phyloP scores from a whole-genome alignment of 2,797 vertebrate species.

The Protonibea diacanthus region DNA sequence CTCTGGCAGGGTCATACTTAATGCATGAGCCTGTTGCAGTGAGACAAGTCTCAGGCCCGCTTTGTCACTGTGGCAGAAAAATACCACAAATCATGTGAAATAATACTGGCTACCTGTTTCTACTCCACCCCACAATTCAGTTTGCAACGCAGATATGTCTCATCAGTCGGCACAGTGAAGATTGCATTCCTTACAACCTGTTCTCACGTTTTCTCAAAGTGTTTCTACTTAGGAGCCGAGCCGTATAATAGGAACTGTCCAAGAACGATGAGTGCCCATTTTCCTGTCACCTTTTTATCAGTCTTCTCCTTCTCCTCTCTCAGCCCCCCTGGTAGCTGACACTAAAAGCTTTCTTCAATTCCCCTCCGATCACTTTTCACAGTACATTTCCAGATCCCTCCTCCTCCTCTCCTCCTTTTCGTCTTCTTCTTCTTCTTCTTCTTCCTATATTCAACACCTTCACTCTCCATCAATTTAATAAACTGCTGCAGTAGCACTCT shows the following conservation, averaged over 20 bases:
- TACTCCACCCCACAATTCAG: slow-evolving; percentile 22
- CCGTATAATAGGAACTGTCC: slow-evolving; percentile 57
- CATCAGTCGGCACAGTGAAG: slow-evolving; percentile 39
- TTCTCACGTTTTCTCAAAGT: slow-evolving; percentile 49
- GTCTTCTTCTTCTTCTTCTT: slow-evolving; percentile 17
- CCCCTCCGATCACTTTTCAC: slow-evolving; percentile 62
- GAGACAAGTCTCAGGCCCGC: slow-evolving; percentile 73
- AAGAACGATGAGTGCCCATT: slow-evolving; percentile 66
- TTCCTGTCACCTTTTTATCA: slow-evolving; percentile 73
- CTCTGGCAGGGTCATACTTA: slow-evolving; percentile 77
- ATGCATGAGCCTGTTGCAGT: slow-evolving; percentile 84
- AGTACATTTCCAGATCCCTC: slow-evolving; percentile 40
- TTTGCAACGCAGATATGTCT: slow-evolving; percentile 24
- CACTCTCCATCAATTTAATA: slow-evolving; percentile 65
- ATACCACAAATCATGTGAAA: slow-evolving; percentile 73
- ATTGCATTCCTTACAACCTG: slow-evolving; percentile 29
- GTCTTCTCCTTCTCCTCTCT: slow-evolving; percentile 41
- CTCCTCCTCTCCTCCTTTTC: slow-evolving; percentile 7
- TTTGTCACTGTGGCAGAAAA: slow-evolving; percentile 69
- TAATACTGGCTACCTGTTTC: slow-evolving; percentile 61
- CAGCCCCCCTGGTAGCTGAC: slow-evolving; percentile 47
- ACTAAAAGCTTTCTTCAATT: slow-evolving; percentile 77
- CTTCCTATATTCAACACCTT: slow-evolving; percentile 31
- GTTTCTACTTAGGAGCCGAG: slow-evolving; percentile 39
- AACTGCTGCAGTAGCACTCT: slow-evolving; percentile 67